Conservation (phyloP, 2,888 invertebrate species). For the Dysmachus trigonus region DNA sequence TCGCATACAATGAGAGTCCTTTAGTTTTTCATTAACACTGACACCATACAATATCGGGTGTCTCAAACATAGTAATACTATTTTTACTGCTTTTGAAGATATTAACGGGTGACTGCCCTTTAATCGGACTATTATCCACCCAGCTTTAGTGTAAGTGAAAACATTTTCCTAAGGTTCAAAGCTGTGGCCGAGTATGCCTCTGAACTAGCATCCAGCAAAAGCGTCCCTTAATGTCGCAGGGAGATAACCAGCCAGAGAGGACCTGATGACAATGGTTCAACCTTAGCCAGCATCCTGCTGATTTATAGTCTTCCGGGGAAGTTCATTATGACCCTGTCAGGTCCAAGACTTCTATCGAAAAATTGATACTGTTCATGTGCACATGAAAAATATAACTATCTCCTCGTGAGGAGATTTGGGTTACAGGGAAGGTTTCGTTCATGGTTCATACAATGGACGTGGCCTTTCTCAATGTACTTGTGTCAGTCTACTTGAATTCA, state of each 20-base stretch:
- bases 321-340: constrained; percentile 15
- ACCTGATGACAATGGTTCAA: constrained; percentile 4
- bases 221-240: not conserved
- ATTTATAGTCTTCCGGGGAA: not conserved
- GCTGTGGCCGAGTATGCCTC: not conserved
- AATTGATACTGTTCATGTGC: constrained; percentile 13
- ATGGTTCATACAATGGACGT: not conserved
- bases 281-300: not conserved
- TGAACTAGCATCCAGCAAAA: not conserved
- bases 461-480: not conserved
- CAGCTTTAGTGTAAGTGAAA: not conserved
- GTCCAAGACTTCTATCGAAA: not conserved
- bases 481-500: not conserved
- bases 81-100: not conserved
- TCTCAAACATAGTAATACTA: not conserved
- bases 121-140: not conserved
- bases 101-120: not conserved
- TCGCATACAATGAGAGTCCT: too few species aligned
- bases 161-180: not conserved
- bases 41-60: not conserved
- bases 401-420: not conserved
- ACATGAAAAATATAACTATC: constrained; percentile 3
- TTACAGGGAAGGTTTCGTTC: not conserved
- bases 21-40: too few species aligned
- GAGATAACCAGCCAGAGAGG: not conserved